These are phyloP conservation scores for Squalus acanthias DNA, from an alignment of 2,797 vertebrate species.

Conservation along the genomic window DNA sequence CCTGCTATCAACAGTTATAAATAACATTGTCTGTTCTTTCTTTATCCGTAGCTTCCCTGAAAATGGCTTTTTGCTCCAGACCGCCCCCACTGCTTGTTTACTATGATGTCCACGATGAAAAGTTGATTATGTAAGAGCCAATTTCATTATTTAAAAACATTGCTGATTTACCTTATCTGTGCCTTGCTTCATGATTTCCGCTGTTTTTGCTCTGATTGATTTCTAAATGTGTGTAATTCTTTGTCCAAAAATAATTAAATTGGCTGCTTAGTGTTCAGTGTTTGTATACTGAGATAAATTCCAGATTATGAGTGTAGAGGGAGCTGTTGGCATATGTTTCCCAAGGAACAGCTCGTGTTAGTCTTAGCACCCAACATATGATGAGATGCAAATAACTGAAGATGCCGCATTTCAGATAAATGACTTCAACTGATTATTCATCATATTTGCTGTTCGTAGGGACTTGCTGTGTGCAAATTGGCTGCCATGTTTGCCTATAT, in stretches of 20 bases:
- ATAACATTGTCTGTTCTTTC: no score
- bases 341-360: neutral
- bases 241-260: neutral
- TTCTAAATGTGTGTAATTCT: neutral
- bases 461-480: neutral
- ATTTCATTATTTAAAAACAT: neutral
- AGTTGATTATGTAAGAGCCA: neutral
- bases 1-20: no score
- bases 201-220: neutral
- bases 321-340: slow-evolving; percentile 47
- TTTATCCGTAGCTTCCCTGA: no score
- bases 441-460: neutral
- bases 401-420: neutral
- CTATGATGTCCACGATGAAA: neutral
- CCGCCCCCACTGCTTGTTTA: neutral
- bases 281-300: slow-evolving; percentile 41
- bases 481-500: neutral
- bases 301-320: slow-evolving; percentile 48
- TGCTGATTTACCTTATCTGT: neutral
- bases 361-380: neutral
- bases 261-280: neutral
- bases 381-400: neutral
- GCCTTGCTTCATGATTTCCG: neutral
- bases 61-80: no score
- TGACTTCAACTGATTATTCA: neutral